Evolutionary conservation across 2,888 invertebrate species (phyloP), one percentile per base, ranked within the genome.

Genomic region (Pammene aurita): DNA sequence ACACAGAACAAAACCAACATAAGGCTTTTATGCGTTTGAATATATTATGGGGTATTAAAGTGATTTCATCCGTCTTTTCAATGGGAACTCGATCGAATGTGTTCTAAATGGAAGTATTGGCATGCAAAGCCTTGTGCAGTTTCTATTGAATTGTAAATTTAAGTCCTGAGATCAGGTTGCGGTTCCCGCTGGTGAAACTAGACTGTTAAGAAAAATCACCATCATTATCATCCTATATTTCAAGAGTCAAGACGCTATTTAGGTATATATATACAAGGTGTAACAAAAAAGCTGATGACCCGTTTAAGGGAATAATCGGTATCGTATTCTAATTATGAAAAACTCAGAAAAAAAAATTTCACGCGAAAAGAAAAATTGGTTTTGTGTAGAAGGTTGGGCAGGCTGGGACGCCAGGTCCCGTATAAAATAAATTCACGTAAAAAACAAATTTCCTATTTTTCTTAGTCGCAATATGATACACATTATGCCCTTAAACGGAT

Each of bases 141-240:
- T 86, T 85, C 89, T 86, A 90, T 90, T 90, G 90, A 90, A 91
- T 90, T 91, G 90, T 88, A 89, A 89, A 90, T 90, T 88, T 86
- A 81, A 87, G 85, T 84, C 85, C 86, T 86, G 85, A 87, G 86
- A 86, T 82, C 85, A 81, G 80, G 84, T 82, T 81, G 78, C 80
- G 82, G 81, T 84, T 85, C 80, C 73, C 78, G 80, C 78, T 81
- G 84, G 85, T 82, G 86, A 70, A 71, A 72, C 57, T 58, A 63
- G 58, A 41, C 52, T 41, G 34, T 46, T 62, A 72, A 72, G 72
- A 74, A 72, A 67, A 61, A 63, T 41, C 50, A 14, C n/a, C 44
- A 58, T 18, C 42, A 48, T 52, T 52, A 52, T 52, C 7, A 2
- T 13, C 26, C 13, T 4, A 26, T 6, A 26, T 52, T 18, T 10